phyloP scores from a whole-genome alignment of 2,113 vertebrate genomes.

The Catharus fuscescens region DNA sequence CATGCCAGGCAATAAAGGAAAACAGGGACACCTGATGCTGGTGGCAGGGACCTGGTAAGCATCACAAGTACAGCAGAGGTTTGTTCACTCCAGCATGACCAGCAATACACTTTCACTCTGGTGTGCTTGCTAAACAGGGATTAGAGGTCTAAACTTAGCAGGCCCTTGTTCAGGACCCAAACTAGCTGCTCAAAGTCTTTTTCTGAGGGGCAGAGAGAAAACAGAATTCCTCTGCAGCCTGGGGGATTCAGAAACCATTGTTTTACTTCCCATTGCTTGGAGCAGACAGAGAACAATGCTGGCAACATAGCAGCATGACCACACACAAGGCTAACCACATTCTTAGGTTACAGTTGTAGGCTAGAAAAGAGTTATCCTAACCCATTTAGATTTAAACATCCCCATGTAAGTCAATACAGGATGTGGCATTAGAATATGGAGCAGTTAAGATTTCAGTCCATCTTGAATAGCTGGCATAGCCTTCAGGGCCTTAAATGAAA shows the following conservation, averaged over 20 bases:
- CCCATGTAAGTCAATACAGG: constrained; percentile 48
- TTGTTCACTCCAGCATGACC: neutral
- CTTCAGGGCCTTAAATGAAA: constrained; percentile 5
- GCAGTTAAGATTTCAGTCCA: constrained; percentile 10
- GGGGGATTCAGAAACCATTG: neutral
- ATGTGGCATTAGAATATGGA: neutral
- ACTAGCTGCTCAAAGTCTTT: neutral
- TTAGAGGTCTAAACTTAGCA: neutral
- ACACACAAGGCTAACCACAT: constrained; percentile 37
- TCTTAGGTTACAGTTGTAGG: constrained; percentile 51
- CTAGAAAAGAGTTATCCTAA: constrained; percentile 28
- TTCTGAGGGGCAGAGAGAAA: neutral
- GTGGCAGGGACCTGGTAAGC: neutral
- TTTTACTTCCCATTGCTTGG: neutral
- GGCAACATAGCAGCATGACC: constrained; percentile 14
- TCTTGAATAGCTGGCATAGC: constrained; percentile 17
- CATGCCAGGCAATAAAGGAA: neutral
- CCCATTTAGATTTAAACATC: constrained; percentile 36
- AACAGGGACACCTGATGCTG: neutral
- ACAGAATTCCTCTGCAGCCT: constrained; percentile 2
- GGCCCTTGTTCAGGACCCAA: neutral
- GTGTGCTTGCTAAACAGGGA: neutral
- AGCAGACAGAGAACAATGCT: constrained; percentile 31
- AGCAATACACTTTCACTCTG: neutral
- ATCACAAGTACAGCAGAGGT: neutral